Evolutionary conservation across 2,888 invertebrate genomes (phyloP).

Genomic region (Uropetala carovei): DNA sequence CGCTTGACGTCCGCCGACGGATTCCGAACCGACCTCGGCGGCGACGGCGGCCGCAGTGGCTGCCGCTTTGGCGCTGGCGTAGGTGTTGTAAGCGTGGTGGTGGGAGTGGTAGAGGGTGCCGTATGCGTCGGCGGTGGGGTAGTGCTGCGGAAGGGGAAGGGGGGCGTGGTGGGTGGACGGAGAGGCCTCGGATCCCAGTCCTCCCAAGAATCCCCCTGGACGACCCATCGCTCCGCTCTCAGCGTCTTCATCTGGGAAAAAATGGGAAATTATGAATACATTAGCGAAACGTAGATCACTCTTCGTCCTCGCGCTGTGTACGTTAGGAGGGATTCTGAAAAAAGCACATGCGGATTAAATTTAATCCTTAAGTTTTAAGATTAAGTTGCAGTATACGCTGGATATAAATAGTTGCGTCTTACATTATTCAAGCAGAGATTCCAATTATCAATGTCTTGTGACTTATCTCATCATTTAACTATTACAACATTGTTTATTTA

Average conservation of each 20-base stretch:
- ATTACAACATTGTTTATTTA: too few species aligned
- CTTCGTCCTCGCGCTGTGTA: background rate
- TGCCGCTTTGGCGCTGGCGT: conserved; percentile 45
- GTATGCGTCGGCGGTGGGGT: conserved; percentile 70
- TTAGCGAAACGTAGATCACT: background rate
- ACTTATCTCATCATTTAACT: too few species aligned
- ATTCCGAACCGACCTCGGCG: background rate
- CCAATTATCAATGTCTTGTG: too few species aligned
- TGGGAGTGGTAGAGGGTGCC: conserved; percentile 66
- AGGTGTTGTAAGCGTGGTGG: conserved; percentile 32
- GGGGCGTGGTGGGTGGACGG: conserved; percentile 49
- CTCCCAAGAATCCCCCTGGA: background rate
- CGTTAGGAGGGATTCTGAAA: background rate
- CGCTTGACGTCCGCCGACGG: background rate
- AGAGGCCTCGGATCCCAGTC: background rate
- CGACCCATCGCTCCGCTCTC: conserved; percentile 21
- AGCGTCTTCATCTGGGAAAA: conserved; percentile 55
- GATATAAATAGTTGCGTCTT: background rate
- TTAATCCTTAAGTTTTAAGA: too few species aligned
- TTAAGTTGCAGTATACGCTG: background rate
- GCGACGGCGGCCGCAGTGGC: conserved; percentile 24
- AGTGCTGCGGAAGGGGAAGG: conserved; percentile 70
- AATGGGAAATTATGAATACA: background rate
- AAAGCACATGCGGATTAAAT: background rate
- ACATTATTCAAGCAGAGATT: too few species aligned